phyloP scores from a whole-genome alignment of 1,140 invertebrate genomes.

The Drosophila melanica region DNA sequence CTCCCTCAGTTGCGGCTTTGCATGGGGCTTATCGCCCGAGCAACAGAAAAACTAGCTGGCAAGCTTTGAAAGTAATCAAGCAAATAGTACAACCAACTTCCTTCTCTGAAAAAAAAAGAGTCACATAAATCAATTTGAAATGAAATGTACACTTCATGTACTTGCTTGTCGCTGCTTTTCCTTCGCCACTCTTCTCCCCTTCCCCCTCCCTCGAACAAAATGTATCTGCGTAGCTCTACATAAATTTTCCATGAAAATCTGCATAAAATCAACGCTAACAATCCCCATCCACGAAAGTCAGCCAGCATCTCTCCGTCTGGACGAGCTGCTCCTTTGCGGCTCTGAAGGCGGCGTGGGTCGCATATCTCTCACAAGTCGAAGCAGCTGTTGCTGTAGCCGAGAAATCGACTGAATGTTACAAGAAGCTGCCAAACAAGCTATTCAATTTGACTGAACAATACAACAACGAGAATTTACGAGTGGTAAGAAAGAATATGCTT shows the following conservation, averaged over 20 bases:
- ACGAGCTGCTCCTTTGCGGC: constrained; percentile 20
- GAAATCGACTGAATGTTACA: constrained; percentile 68
- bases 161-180: constrained; percentile 36
- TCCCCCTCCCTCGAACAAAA: constrained; percentile 30
- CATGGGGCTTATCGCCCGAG: not conserved
- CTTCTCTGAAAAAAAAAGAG: constrained; percentile 11
- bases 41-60: constrained; percentile 9
- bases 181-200: not conserved
- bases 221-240: constrained; percentile 73
- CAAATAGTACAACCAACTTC: constrained; percentile 21
- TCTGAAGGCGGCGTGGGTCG: not conserved
- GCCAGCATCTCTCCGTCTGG: constrained; percentile 65
- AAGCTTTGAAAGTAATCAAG: constrained; percentile 63
- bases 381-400: constrained; percentile 23
- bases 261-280: constrained; percentile 81
- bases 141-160: constrained; percentile 77
- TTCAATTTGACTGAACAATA: constrained; percentile 53
- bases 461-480: constrained; percentile 13
- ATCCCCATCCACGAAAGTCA: constrained; percentile 52
- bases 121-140: constrained; percentile 78
- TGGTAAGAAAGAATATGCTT: not conserved
- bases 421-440: constrained; percentile 53
- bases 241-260: constrained; percentile 75
- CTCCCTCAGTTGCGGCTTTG: not conserved
- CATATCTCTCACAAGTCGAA: constrained; percentile 35